Conservation (phyloP, 2,113 vertebrate species). For the Anser brachyrhynchus region DNA sequence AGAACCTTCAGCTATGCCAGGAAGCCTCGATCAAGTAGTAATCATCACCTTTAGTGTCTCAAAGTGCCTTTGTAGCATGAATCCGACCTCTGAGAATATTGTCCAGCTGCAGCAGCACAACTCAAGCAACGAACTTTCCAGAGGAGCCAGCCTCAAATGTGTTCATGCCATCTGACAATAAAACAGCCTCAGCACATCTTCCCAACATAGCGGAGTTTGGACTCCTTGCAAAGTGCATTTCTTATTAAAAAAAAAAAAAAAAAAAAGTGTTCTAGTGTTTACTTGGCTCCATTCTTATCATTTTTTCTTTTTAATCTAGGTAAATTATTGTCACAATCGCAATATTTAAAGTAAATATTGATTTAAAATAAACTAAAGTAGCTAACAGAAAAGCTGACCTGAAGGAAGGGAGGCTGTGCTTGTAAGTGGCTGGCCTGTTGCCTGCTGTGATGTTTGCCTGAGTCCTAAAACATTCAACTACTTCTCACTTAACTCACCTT, state of each 20-base stretch:
- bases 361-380: slow-evolving; percentile 4
- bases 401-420: not conserved
- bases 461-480: not conserved
- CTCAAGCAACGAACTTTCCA: not conserved
- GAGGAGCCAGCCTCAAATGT: not conserved
- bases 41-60: not conserved
- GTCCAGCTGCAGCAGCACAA: not conserved
- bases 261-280: not conserved
- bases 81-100: not conserved
- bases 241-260: not conserved
- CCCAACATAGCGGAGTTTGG: not conserved
- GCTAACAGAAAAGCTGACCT: not conserved
- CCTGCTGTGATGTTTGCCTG: not conserved
- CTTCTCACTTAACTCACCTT: not conserved
- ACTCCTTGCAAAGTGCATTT: not conserved
- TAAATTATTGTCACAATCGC: slow-evolving; percentile 23
- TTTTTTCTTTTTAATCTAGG: not conserved
- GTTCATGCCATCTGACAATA: not conserved
- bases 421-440: not conserved
- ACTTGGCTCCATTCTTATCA: slow-evolving; percentile 9
- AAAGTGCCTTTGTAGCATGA: not conserved
- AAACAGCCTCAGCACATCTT: not conserved
- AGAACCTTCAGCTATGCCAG: not conserved
- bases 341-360: slow-evolving; percentile 48
- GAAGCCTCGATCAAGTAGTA: not conserved